A percentile compares a stretch with the other conserved stretches of the same genome.
These are phyloP conservation scores for Charanyca ferruginea DNA, from an alignment of 2,888 invertebrate genomes.

Conservation along the genomic window DNA sequence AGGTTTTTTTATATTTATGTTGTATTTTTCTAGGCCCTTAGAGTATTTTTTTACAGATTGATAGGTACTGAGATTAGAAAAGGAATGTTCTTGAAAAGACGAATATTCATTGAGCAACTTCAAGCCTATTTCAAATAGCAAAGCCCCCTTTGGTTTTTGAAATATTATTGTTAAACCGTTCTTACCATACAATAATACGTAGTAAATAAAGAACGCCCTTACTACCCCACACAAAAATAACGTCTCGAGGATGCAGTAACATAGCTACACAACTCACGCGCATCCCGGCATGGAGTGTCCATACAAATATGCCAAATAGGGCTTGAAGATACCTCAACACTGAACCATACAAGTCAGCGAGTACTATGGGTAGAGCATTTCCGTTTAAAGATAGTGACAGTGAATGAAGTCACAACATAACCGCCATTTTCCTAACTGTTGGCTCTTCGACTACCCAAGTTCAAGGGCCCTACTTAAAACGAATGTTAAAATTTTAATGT, in stretches of 20 bases:
- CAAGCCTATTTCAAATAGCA: too few relatives aligned
- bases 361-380: constrained; percentile 7
- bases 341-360: constrained; percentile 5
- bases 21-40: too few relatives aligned
- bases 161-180: not conserved
- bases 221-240: not conserved
- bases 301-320: constrained; percentile 49
- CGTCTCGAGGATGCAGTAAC: not conserved
- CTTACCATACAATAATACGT: constrained; percentile 19
- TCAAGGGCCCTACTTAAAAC: constrained; percentile 32
- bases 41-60: too few relatives aligned
- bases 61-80: too few relatives aligned
- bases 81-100: too few relatives aligned
- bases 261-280: constrained; percentile 20
- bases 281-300: constrained; percentile 10
- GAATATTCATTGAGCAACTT: too few relatives aligned
- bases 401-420: not conserved
- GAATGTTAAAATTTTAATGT: constrained; percentile 22
- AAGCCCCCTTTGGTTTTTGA: too few relatives aligned
- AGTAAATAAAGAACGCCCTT: constrained; percentile 30
- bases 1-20: too few relatives aligned
- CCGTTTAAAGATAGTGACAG: not conserved
- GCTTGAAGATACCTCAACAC: constrained; percentile 6
- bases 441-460: constrained; percentile 12
- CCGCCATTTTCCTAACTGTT: not conserved